Percentiles rank a stretch among this genome's conserved stretches.
These are phyloP conservation scores for Endotricha flammealis DNA, from an alignment of 2,888 invertebrate genomes.

Conservation along the genomic window DNA sequence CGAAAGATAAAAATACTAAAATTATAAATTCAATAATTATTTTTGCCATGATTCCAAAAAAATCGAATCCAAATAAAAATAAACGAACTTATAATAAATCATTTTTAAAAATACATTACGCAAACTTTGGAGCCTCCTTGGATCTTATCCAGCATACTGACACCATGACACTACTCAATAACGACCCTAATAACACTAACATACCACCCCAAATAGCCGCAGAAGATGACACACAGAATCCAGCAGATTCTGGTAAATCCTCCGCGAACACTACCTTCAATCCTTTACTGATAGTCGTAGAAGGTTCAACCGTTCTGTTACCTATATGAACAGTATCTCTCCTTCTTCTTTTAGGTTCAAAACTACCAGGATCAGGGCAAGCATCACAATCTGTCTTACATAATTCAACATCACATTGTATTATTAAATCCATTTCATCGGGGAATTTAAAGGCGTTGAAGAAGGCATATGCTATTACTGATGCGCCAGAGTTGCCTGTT, in stretches of 20 bases:
- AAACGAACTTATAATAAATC: conserved; percentile 1
- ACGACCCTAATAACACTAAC: conserved; percentile 78
- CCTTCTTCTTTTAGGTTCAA: conserved; percentile 65
- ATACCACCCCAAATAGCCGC: conserved; percentile 81
- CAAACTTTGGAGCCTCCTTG: conserved; percentile 47
- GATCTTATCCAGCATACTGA: conserved; percentile 65
- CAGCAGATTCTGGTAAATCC: conserved; percentile 72
- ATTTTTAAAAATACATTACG: conserved; percentile 23
- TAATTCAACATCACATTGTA: conserved; percentile 89
- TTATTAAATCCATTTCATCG: conserved; percentile 88
- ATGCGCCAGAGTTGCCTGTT: conserved; percentile 84
- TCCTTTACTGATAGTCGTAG: conserved; percentile 81
- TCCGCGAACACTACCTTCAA: conserved; percentile 84
- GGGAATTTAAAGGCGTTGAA: conserved; percentile 92
- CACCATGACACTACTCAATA: conserved; percentile 69
- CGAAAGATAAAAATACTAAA: no score
- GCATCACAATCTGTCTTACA: conserved; percentile 88
- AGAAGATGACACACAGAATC: conserved; percentile 80
- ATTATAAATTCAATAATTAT: no score
- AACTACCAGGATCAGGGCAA: conserved; percentile 82
- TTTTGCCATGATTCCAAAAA: no score
- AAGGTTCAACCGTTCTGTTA: conserved; percentile 74
- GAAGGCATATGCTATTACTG: conserved; percentile 86
- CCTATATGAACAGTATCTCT: conserved; percentile 64
- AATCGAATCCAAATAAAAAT: no score